Percentiles rank a stretch among this genome's conserved stretches.
phyloP scores from a whole-genome alignment of 2,888 invertebrate genomes.

The Hesperia comma region DNA sequence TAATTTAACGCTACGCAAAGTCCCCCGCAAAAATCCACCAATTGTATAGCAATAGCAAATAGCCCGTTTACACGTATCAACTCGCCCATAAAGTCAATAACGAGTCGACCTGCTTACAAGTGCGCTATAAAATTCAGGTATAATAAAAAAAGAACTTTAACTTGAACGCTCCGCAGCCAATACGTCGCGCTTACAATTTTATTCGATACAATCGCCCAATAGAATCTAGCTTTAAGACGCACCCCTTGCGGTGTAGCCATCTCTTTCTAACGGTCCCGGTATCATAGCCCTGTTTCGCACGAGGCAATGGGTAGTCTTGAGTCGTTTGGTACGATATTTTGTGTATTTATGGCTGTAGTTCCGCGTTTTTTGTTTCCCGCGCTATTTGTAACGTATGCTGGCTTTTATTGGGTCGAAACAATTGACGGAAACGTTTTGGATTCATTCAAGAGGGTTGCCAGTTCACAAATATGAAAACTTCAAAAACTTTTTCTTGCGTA shows the following conservation, averaged over 20 bases:
- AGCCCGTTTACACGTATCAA: conserved; percentile 49
- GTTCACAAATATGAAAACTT: background rate
- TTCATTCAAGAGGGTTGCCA: background rate
- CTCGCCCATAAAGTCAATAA: conserved; percentile 47
- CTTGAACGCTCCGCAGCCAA: conserved; percentile 53
- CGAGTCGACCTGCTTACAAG: conserved; percentile 60
- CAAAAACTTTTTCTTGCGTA: background rate
- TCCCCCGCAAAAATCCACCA: background rate
- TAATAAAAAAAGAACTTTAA: conserved; percentile 56
- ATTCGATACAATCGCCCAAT: conserved; percentile 67
- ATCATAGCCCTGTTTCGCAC: conserved; percentile 45
- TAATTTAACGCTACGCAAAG: no score
- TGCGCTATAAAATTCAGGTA: conserved; percentile 68
- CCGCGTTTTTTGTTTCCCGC: conserved; percentile 50
- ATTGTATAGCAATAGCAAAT: conserved; percentile 24
- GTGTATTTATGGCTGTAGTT: conserved; percentile 47
- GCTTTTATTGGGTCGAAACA: conserved; percentile 48
- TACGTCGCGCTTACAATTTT: conserved; percentile 56
- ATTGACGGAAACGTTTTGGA: conserved; percentile 47
- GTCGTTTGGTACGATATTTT: conserved; percentile 47
- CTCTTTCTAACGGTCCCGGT: conserved; percentile 56
- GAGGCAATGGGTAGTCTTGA: conserved; percentile 43
- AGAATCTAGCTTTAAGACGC: conserved; percentile 61
- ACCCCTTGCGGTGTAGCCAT: conserved; percentile 52
- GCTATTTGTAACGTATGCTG: conserved; percentile 48